Evolutionary conservation across 2,888 invertebrate genomes (phyloP).

Genomic region (Xestobium rufovillosum): DNA sequence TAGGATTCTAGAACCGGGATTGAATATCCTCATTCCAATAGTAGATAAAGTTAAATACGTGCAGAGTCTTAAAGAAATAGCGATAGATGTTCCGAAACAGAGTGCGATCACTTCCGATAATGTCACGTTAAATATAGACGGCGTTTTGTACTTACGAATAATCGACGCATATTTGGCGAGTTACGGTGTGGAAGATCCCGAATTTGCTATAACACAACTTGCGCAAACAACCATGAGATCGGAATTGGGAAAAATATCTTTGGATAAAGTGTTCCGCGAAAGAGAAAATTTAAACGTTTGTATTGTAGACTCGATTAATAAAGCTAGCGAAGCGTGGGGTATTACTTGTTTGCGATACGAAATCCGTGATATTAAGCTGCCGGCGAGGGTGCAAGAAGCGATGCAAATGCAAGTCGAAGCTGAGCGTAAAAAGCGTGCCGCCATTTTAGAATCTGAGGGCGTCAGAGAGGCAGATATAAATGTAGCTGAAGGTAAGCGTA

Average conservation of each 20-base stretch:
- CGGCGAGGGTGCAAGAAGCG: conserved; percentile 89
- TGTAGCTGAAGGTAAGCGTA: conserved; percentile 93
- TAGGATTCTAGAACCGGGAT: conserved; percentile 86
- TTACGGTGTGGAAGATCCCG: conserved; percentile 98
- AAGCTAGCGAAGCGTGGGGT: conserved; percentile 98
- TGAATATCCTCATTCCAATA: conserved; percentile 87
- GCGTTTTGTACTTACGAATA: conserved; percentile 90
- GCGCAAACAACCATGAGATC: conserved; percentile 99
- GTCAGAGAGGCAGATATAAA: conserved; percentile 88
- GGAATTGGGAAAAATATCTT: conserved; percentile 92
- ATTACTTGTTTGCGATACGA: conserved; percentile 93
- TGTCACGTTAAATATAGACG: conserved; percentile 94
- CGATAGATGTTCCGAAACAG: conserved; percentile 98
- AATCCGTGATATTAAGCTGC: conserved; percentile 86
- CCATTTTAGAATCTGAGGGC: conserved; percentile 96
- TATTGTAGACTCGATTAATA: conserved; percentile 95
- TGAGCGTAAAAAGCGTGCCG: conserved; percentile 91
- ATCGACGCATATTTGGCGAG: conserved; percentile 90
- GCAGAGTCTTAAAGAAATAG: conserved; percentile 97
- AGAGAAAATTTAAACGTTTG: conserved; percentile 89
- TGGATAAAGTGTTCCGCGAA: conserved; percentile 96
- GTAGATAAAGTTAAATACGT: conserved; percentile 94
- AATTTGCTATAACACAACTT: conserved; percentile 97
- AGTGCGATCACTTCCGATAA: conserved; percentile 97
- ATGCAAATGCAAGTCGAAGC: conserved; percentile 99